A percentile compares a stretch with the other conserved stretches of the same genome.
phyloP scores from a whole-genome alignment of 2,888 invertebrate species.

The Petrolisthes cinctipes region DNA sequence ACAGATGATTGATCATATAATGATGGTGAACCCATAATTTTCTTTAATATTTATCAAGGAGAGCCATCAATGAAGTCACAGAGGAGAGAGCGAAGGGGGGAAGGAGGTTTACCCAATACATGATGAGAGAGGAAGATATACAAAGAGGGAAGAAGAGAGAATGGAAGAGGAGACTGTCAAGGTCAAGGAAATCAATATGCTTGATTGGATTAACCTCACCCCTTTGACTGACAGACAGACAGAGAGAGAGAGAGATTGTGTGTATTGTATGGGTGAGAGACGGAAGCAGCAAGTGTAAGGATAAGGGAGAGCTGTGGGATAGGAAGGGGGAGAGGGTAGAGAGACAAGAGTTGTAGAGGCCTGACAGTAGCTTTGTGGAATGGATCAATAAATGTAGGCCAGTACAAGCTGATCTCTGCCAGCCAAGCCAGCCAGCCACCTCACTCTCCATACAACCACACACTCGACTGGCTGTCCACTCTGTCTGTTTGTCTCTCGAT shows the following conservation, averaged over 20 bases:
- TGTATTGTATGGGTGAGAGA: not conserved
- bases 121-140: not conserved
- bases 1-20: too few relatives aligned
- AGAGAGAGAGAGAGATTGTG: not conserved
- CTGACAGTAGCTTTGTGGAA: not conserved
- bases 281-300: not conserved
- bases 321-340: not conserved
- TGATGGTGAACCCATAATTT: too few relatives aligned
- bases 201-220: conserved; percentile 5
- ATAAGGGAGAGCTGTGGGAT: not conserved
- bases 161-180: conserved; percentile 17
- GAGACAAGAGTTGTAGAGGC: not conserved
- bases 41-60: too few relatives aligned
- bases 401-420: conserved; percentile 2
- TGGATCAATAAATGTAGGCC: conserved; percentile 14
- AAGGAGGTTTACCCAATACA: not conserved
- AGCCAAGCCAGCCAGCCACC: not conserved
- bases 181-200: conserved; percentile 47
- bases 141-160: not conserved
- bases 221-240: not conserved
- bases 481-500: not conserved
- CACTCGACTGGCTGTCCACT: not conserved
- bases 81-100: not conserved
- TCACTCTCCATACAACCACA: not conserved
- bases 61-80: not conserved